phyloP scores from a whole-genome alignment of 53 echinoderm and acorn worm species.

The Stichopus horrens region DNA sequence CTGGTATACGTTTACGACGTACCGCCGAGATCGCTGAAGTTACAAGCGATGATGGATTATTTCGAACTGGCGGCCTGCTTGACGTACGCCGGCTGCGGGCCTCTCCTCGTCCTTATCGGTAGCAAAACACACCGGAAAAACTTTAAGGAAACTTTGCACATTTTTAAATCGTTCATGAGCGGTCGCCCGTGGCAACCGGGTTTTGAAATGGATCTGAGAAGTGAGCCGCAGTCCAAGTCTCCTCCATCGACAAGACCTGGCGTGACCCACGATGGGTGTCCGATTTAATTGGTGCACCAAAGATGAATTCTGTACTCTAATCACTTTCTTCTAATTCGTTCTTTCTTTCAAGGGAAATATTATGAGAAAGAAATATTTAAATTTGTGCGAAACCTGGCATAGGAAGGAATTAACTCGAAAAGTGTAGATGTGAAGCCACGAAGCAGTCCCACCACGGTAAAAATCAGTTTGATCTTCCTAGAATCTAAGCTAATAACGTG shows the following conservation, averaged over 20 bases:
- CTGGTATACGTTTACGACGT: background rate
- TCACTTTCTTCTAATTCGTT: no score
- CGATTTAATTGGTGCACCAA: background rate
- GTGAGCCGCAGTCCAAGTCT: background rate
- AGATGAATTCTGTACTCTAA: no score
- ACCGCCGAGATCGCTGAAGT: background rate
- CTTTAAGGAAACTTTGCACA: background rate
- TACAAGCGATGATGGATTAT: background rate
- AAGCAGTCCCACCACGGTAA: no score
- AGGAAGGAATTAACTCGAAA: no score
- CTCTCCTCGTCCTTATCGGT: constrained; percentile 8
- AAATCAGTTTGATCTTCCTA: no score
- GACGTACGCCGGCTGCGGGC: background rate
- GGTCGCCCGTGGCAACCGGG: constrained; percentile 29
- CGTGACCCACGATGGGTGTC: background rate
- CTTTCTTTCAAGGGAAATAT: no score
- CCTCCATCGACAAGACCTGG: background rate
- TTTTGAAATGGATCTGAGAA: constrained; percentile 32
- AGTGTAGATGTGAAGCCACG: no score
- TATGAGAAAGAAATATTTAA: no score
- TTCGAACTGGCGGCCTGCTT: constrained; percentile 8
- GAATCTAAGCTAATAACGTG: no score
- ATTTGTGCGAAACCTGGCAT: no score
- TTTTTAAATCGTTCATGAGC: constrained; percentile 21
- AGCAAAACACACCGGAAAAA: constrained; percentile 1